Evolutionary conservation across 2,113 vertebrate species (phyloP), one percentile per base, ranked within the genome.

Genomic region (Oncorhynchus kisutch): DNA sequence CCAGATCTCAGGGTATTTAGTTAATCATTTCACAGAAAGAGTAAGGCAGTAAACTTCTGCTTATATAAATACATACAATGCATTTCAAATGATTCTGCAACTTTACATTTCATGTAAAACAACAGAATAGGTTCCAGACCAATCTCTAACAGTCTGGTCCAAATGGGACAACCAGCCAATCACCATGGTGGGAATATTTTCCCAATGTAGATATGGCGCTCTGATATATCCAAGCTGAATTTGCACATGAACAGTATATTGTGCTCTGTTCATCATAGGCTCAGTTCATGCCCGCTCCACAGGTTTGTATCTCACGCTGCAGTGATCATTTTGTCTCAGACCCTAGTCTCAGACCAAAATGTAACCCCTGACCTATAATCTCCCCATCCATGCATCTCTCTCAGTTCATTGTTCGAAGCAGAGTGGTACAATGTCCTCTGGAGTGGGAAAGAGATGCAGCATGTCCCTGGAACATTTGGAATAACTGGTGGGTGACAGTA

Each of bases 381-480:
- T 66, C 62, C 13, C 5, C 27, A 45, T 51, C 1, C 54, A 4
- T 48, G 76, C 67, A 64, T 39, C 16, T 14, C 39, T 45, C 39
- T 72, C 7, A 70, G 16, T 13, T 84, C 57, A 62, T 73, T 78
- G 22, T 76, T 75, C 87, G 73, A 74, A 88, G 71, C 86, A 91
- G 39, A 91, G 81, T 0, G 90, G 89, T 2, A 82, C 80, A 76
- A 91, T 31, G 22, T 94, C 91, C 0, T 92, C 90, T 5, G 82
- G 70, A 0, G 86, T 71, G 0, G 92, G 89, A 22, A 90, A 92
- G 57, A 93, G 85, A 0, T 89, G 89, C n/a, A 94, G 76, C 67
- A 93, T 85, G 79, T 94, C 91, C 48, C 92, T 84, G 5, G 92
- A 88, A 25, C 85, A 92, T 81, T 82, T 91, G 82, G 92, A 92